Conservation (phyloP, 2,888 invertebrate species). For the Sphecodes monilicornis region DNA sequence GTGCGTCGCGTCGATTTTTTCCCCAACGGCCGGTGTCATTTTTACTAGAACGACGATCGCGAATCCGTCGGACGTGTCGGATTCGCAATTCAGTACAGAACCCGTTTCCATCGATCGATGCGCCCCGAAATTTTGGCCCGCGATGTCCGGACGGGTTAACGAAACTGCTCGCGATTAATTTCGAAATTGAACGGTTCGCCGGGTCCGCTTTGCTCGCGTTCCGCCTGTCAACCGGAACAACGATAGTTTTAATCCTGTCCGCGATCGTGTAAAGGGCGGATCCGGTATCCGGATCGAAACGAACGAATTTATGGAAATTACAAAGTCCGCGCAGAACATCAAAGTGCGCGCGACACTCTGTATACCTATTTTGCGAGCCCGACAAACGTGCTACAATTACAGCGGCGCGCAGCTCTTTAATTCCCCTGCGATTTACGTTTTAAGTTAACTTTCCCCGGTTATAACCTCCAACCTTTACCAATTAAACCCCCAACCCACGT, state of each 20-base stretch:
- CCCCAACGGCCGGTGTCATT: neutral
- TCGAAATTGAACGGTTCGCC: conserved; percentile 40
- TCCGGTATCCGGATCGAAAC: conserved; percentile 3
- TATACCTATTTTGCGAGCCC: conserved; percentile 2
- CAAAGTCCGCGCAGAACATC: conserved; percentile 24
- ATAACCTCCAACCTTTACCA: neutral
- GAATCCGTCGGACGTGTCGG: neutral
- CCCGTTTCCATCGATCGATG: conserved; percentile 14
- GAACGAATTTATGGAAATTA: conserved; percentile 53
- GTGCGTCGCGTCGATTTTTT: neutral
- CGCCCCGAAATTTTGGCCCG: conserved; percentile 17
- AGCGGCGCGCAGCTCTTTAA: conserved; percentile 12
- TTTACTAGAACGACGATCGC: neutral
- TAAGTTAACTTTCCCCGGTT: too few relatives aligned
- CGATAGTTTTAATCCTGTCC: conserved; percentile 47
- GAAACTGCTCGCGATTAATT: conserved; percentile 45
- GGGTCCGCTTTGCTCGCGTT: conserved; percentile 19
- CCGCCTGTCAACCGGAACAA: conserved; percentile 31
- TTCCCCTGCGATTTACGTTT: neutral
- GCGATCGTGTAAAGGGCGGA: conserved; percentile 24
- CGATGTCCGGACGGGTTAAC: conserved; percentile 20
- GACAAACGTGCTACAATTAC: neutral
- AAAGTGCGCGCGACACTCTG: conserved; percentile 10
- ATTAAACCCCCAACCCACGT: neutral
- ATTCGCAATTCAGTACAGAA: neutral